Evolutionary conservation across 2,797 vertebrate species (phyloP).

Genomic region (Melanotaenia pygmaea): DNA sequence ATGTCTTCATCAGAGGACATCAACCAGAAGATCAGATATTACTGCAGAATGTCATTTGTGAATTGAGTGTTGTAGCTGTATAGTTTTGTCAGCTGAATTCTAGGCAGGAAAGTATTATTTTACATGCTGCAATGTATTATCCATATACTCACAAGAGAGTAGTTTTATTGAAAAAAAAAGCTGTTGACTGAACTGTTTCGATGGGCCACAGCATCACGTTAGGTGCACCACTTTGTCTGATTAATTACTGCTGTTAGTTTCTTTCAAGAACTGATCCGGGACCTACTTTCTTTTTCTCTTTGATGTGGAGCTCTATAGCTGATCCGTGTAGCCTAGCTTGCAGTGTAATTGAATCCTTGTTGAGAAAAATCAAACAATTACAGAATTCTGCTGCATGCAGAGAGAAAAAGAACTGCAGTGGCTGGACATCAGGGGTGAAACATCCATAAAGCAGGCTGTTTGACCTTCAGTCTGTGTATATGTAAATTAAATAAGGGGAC

Average conservation of each 20-base stretch:
- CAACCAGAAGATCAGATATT: too few relatives aligned
- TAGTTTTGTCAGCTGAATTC: neutral
- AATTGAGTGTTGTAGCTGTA: too few relatives aligned
- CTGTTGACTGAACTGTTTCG: neutral
- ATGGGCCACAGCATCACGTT: neutral
- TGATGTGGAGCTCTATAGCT: neutral
- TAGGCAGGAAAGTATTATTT: neutral
- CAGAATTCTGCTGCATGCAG: neutral
- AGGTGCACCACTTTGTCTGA: neutral
- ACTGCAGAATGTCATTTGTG: too few relatives aligned
- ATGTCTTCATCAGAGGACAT: too few relatives aligned
- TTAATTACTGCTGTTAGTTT: conserved; percentile 13
- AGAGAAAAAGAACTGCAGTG: neutral
- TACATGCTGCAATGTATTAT: neutral
- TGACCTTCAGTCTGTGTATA: conserved; percentile 13
- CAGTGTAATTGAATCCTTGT: conserved; percentile 21
- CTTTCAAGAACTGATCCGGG: neutral
- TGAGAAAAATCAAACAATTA: conserved; percentile 1
- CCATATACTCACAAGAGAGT: neutral
- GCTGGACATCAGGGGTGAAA: neutral
- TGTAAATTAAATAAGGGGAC: conserved; percentile 26
- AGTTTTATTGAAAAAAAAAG: neutral
- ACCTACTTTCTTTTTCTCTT: neutral
- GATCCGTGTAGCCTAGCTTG: conserved; percentile 6
- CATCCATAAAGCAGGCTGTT: neutral